A percentile compares a stretch with the other conserved stretches of the same genome.
These are phyloP conservation scores for Perizoma affinitatum DNA, from an alignment of 2,888 invertebrate genomes.

Conservation along the genomic window DNA sequence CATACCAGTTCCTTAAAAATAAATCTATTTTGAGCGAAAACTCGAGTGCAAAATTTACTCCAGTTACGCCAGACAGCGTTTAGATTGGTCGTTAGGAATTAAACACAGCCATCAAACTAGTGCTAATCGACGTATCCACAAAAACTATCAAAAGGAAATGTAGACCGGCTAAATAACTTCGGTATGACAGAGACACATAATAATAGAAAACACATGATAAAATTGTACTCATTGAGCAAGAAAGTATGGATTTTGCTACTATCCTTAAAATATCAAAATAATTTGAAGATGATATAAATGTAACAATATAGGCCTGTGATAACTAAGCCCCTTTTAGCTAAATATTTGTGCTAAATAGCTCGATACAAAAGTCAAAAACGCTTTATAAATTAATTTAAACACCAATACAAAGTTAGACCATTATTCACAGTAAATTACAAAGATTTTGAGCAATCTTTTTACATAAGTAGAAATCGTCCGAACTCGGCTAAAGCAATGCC, in stretches of 20 bases:
- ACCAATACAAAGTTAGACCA: conserved; percentile 53
- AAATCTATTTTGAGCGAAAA: conserved; percentile 39
- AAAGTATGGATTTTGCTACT: too few relatives aligned
- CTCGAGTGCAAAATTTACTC: conserved; percentile 33
- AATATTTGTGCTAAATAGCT: conserved; percentile 35
- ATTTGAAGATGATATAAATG: background rate
- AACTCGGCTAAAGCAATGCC: background rate
- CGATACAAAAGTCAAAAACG: conserved; percentile 33
- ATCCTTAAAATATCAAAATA: background rate
- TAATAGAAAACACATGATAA: too few relatives aligned
- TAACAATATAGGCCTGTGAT: conserved; percentile 29
- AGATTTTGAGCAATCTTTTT: conserved; percentile 63
- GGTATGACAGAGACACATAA: too few relatives aligned
- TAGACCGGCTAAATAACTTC: too few relatives aligned
- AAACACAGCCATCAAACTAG: conserved; percentile 45
- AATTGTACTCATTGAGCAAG: too few relatives aligned
- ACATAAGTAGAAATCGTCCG: conserved; percentile 35
- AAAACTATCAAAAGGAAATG: too few relatives aligned
- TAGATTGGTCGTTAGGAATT: conserved; percentile 36
- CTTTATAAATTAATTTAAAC: conserved; percentile 33
- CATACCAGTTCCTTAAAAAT: conserved; percentile 20
- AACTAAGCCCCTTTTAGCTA: conserved; percentile 16
- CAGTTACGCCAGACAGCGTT: conserved; percentile 19
- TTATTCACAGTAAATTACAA: conserved; percentile 58
- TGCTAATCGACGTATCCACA: conserved; percentile 12